Conservation (phyloP, 2,797 vertebrate genomes). For the Sphenopsis melanotis region DNA sequence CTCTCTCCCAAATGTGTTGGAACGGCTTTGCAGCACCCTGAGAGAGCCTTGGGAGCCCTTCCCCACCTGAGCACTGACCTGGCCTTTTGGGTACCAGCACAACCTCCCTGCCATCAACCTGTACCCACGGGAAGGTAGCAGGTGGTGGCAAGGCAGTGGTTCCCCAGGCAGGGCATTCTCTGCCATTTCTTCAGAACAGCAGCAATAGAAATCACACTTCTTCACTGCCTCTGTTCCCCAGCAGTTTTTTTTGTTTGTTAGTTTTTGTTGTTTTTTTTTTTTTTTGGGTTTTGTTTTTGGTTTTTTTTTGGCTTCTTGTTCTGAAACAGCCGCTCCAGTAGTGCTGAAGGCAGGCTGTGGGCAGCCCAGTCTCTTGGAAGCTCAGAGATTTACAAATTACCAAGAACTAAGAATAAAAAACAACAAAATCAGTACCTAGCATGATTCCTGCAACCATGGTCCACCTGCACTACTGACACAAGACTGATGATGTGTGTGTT, state of each 20-base stretch:
- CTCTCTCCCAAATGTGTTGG: background rate
- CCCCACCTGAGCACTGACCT: background rate
- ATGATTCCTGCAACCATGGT: background rate
- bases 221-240: background rate
- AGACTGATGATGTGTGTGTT: accelerated
- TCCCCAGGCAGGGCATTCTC: background rate
- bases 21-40: background rate
- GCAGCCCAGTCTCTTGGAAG: background rate
- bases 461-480: accelerated
- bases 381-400: background rate
- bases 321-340: background rate
- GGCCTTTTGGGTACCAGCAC: background rate
- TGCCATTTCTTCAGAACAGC: background rate
- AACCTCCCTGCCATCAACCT: accelerated
- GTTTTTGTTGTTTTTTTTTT: background rate
- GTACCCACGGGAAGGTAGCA: accelerated
- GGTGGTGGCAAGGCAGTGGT: background rate
- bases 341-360: accelerated
- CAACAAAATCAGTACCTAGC: accelerated
- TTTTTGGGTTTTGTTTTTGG: too few species aligned
- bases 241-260: too few species aligned
- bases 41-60: background rate
- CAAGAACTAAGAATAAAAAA: background rate
- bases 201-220: background rate
- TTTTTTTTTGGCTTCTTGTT: background rate